Conservation (phyloP, 2,888 invertebrate genomes). For the Hypsopygia costalis region DNA sequence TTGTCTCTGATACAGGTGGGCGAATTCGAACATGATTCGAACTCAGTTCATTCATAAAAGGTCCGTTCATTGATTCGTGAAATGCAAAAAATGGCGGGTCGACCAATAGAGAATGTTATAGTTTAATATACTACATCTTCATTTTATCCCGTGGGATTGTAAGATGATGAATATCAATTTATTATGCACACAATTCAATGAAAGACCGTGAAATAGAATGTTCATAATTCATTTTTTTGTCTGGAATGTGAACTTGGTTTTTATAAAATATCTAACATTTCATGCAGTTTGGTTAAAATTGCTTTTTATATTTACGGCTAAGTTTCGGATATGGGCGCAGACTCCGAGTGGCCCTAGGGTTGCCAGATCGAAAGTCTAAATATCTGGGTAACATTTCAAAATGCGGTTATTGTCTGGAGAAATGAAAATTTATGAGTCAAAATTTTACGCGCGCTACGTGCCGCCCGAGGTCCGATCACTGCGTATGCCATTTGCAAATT, state of each 20-base stretch:
- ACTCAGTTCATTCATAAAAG: slow-evolving; percentile 55
- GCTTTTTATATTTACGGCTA: no score
- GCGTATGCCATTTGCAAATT: no score
- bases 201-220: slow-evolving; percentile 28
- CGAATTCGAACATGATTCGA: slow-evolving; percentile 37
- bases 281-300: background rate
- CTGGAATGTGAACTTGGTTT: background rate
- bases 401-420: no score
- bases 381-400: no score
- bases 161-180: slow-evolving; percentile 38
- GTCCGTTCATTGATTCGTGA: slow-evolving; percentile 25
- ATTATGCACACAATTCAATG: slow-evolving; percentile 30
- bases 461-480: no score
- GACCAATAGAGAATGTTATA: slow-evolving; percentile 32
- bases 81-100: slow-evolving; percentile 48
- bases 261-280: background rate
- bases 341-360: no score
- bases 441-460: no score
- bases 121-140: slow-evolving; percentile 64
- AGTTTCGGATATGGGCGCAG: no score
- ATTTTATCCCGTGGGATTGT: slow-evolving; percentile 68
- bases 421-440: no score
- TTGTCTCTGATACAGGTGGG: slow-evolving; percentile 54
- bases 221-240: slow-evolving; percentile 21
- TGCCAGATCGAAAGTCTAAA: no score